Evolutionary conservation across 1,140 invertebrate genomes (phyloP).

Genomic region (Eciton burchellii): DNA sequence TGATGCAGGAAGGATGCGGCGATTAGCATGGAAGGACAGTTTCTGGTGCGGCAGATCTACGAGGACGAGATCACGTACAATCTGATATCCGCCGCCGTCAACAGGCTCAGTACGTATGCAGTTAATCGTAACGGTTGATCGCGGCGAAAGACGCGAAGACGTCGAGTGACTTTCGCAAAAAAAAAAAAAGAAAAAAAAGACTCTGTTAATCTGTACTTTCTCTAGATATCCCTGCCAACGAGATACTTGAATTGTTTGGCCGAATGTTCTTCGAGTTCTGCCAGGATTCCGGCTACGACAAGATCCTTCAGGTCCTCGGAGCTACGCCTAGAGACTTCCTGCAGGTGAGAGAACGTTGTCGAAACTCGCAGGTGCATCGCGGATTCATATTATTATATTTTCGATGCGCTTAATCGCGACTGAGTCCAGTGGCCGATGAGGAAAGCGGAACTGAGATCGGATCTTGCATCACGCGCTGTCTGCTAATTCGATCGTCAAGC

Average conservation of each 20-base stretch:
- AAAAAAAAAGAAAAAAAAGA: background rate
- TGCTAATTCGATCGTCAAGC: constrained; percentile 12
- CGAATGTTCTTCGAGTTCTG: constrained; percentile 98
- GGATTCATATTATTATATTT: constrained; percentile 19
- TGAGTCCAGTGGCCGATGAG: background rate
- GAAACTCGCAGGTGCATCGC: background rate
- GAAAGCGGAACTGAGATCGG: constrained; percentile 6
- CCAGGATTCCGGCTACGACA: constrained; percentile 97
- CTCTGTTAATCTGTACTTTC: constrained; percentile 71
- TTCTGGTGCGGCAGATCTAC: constrained; percentile 97
- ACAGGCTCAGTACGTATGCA: constrained; percentile 92
- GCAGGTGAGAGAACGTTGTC: constrained; percentile 88
- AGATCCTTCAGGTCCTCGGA: constrained; percentile 96
- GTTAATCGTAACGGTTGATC: background rate
- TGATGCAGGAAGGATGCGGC: constrained; percentile 93
- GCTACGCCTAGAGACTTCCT: constrained; percentile 96
- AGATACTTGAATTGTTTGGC: constrained; percentile 96
- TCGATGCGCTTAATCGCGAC: background rate
- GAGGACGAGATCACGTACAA: constrained; percentile 98
- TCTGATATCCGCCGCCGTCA: constrained; percentile 95
- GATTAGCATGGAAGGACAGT: constrained; percentile 97
- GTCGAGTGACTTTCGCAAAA: background rate
- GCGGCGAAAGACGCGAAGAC: background rate
- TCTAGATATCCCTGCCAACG: constrained; percentile 95
- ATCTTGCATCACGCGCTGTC: background rate